Conservation (phyloP, 2,888 invertebrate species). For the Drosophila borealis region DNA sequence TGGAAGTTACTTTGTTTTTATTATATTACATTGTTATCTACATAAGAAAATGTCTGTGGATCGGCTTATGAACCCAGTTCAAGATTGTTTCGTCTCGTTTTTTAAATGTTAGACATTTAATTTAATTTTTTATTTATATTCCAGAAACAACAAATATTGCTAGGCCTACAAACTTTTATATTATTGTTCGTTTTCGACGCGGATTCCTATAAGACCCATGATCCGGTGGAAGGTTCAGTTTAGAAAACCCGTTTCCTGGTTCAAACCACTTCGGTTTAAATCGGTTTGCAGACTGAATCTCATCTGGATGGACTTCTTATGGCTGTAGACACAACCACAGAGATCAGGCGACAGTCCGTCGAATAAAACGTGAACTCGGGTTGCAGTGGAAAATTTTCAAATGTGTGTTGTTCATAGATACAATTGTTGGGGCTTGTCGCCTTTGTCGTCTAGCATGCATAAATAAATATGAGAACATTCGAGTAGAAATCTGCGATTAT, state of each 20-base stretch:
- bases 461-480: conserved; percentile 62
- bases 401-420: conserved; percentile 13
- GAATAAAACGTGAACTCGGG: conserved; percentile 18
- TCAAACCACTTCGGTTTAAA: background rate
- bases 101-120: too few relatives aligned
- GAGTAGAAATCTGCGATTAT: conserved; percentile 48
- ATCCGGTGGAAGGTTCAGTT: too few relatives aligned
- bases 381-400: conserved; percentile 64
- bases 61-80: too few relatives aligned
- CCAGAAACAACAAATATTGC: too few relatives aligned
- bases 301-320: too few relatives aligned
- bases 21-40: background rate
- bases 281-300: background rate
- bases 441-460: conserved; percentile 49
- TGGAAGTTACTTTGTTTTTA: background rate
- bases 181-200: too few relatives aligned
- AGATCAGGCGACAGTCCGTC: conserved; percentile 11
- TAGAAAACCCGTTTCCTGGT: background rate
- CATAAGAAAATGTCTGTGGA: too few relatives aligned
- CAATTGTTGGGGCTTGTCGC: conserved; percentile 11
- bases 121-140: too few relatives aligned
- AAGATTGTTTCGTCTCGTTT: too few relatives aligned
- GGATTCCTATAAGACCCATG: too few relatives aligned
- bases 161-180: too few relatives aligned
- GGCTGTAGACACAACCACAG: background rate